A percentile compares a stretch with the other conserved stretches of the same genome.
Conservation (phyloP, 2,113 vertebrate genomes). For the Cyanoramphus novaezelandiae region DNA sequence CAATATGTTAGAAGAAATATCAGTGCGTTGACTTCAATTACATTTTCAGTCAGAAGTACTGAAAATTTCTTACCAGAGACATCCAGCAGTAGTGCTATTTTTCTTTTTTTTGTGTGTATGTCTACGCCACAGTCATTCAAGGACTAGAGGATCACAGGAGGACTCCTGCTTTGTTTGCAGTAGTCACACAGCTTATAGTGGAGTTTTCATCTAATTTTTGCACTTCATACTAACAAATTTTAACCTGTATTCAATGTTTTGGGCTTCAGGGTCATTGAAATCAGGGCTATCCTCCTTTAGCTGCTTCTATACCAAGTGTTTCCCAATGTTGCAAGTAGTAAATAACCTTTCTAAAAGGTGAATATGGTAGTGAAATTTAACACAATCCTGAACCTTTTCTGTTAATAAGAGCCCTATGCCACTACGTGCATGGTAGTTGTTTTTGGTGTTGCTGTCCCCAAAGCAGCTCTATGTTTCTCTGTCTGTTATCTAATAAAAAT, state of each 20-base stretch:
- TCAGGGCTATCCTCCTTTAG: conserved; percentile 2
- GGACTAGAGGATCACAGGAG: neutral
- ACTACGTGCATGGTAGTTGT: neutral
- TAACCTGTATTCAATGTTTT: neutral
- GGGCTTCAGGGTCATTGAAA: neutral
- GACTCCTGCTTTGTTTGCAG: conserved; percentile 15
- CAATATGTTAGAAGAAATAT: neutral
- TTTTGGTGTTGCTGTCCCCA: neutral
- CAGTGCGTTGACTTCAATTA: neutral
- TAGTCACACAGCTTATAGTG: neutral
- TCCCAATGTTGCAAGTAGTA: neutral
- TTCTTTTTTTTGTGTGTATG: neutral
- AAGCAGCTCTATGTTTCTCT: neutral
- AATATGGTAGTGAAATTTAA: neutral
- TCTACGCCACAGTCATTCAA: neutral
- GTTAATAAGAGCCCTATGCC: neutral
- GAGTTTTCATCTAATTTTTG: neutral
- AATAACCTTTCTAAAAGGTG: neutral
- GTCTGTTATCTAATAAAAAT: neutral
- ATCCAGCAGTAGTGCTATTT: neutral
- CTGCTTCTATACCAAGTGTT: neutral
- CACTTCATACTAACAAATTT: neutral
- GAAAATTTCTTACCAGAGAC: neutral
- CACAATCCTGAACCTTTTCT: neutral
- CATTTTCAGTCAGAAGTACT: neutral